phyloP scores from a whole-genome alignment of 2,113 vertebrate genomes.

The Hystrix brachyura region DNA sequence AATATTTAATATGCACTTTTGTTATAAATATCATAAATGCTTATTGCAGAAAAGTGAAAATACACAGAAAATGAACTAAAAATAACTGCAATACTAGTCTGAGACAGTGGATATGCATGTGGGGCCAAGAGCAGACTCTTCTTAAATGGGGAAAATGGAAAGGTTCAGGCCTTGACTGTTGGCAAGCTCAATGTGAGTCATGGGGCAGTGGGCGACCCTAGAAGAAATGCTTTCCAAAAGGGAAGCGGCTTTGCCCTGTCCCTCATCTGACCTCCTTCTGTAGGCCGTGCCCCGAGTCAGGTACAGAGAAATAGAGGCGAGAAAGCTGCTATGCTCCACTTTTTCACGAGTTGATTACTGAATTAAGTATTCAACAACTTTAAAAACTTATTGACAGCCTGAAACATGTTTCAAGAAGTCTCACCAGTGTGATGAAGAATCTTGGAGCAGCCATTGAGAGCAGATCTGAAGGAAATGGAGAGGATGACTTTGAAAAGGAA shows the following conservation, averaged over 20 bases:
- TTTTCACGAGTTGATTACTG: no score
- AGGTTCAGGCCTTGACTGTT: neutral
- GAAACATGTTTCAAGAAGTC: neutral
- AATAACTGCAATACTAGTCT: neutral
- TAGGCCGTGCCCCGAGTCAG: no score
- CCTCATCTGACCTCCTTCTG: no score
- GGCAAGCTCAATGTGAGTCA: neutral
- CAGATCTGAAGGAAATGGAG: neutral
- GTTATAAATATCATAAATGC: neutral
- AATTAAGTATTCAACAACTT: neutral
- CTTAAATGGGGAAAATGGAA: neutral
- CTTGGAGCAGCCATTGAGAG: neutral
- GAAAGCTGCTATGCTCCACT: rapidly evolving
- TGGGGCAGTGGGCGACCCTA: rapidly evolving
- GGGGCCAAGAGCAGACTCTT: no score
- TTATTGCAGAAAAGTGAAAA: neutral
- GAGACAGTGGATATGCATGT: neutral
- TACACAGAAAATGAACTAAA: neutral
- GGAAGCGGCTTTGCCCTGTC: rapidly evolving
- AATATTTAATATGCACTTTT: neutral
- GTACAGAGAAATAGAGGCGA: rapidly evolving
- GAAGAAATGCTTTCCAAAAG: rapidly evolving
- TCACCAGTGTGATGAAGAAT: neutral
- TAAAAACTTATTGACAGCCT: neutral
- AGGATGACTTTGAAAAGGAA: neutral